These are phyloP conservation scores for Molanna angustata DNA, from an alignment of 2,888 invertebrate genomes.

Conservation along the genomic window DNA sequence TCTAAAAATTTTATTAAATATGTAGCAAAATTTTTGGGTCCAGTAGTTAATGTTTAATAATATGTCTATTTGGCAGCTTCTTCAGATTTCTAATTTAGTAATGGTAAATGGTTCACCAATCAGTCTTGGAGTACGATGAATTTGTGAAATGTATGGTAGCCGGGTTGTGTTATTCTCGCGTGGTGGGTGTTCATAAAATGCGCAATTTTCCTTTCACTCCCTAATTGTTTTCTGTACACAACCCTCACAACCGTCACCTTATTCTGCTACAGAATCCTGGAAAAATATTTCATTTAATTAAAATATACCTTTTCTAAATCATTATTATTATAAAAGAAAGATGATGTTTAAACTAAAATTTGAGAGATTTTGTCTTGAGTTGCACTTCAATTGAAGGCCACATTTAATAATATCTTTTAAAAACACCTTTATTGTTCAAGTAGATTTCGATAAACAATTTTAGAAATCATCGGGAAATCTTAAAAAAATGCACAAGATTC, in stretches of 20 bases:
- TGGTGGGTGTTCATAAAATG: constrained; percentile 12
- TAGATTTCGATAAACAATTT: too few relatives aligned
- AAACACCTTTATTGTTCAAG: too few relatives aligned
- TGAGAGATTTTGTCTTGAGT: too few relatives aligned
- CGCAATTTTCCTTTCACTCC: constrained; percentile 21
- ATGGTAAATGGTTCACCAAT: constrained; percentile 21
- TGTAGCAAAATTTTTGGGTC: constrained; percentile 12
- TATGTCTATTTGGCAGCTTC: constrained; percentile 28
- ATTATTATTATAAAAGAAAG: too few relatives aligned
- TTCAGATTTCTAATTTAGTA: constrained; percentile 12
- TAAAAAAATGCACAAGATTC: too few relatives aligned
- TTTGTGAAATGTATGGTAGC: constrained; percentile 5
- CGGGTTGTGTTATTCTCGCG: constrained; percentile 14
- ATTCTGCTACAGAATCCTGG: constrained; percentile 18
- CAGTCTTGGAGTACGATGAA: constrained; percentile 18
- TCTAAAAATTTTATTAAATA: constrained; percentile 8
- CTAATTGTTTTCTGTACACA: constrained; percentile 26
- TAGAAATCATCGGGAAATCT: too few relatives aligned
- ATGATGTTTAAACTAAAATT: too few relatives aligned
- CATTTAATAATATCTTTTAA: too few relatives aligned
- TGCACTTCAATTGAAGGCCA: too few relatives aligned
- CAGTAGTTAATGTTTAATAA: constrained; percentile 13
- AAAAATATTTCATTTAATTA: too few relatives aligned
- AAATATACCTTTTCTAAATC: too few relatives aligned
- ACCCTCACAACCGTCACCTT: constrained; percentile 21